These are phyloP conservation scores for Esox lucius DNA, from an alignment of 2,797 vertebrate genomes.

Conservation along the genomic window DNA sequence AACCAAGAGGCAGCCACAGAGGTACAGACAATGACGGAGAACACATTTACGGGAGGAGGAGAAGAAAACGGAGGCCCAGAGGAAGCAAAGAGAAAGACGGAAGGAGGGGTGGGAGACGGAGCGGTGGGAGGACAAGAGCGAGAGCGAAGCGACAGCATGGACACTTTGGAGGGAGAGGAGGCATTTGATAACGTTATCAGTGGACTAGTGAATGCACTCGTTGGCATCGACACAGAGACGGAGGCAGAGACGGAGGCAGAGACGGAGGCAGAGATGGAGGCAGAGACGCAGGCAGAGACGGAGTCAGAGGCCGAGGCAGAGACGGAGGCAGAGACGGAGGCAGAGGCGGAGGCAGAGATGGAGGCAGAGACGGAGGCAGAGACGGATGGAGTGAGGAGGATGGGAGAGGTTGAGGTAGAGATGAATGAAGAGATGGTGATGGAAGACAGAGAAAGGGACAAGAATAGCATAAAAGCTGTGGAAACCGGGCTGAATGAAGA, in stretches of 20 bases:
- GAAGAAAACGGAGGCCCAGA: neutral
- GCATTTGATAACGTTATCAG: slow-evolving; percentile 63
- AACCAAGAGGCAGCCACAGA: neutral
- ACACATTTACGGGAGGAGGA: neutral
- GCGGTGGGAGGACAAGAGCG: slow-evolving; percentile 13
- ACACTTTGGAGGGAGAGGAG: slow-evolving; percentile 44
- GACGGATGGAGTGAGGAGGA: neutral
- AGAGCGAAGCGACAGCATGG: slow-evolving; percentile 7
- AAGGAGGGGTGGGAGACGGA: slow-evolving; percentile 8
- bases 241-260: too few species aligned
- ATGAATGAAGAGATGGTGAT: neutral
- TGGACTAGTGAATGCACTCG: slow-evolving; percentile 60
- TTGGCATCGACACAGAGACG: too few species aligned
- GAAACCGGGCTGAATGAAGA: neutral
- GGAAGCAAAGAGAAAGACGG: slow-evolving; percentile 9
- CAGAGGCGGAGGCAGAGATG: slow-evolving; percentile 11
- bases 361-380: neutral
- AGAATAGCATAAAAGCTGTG: too few species aligned
- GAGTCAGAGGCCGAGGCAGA: too few species aligned
- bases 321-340: too few species aligned
- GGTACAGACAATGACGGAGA: neutral
- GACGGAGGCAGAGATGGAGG: too few species aligned
- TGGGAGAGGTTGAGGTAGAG: neutral
- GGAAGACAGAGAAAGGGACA: neutral
- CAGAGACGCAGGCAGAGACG: too few species aligned